Evolutionary conservation across 2,113 vertebrate genomes (phyloP), one percentile per base, ranked within the genome.

Genomic region (Zeus faber): DNA sequence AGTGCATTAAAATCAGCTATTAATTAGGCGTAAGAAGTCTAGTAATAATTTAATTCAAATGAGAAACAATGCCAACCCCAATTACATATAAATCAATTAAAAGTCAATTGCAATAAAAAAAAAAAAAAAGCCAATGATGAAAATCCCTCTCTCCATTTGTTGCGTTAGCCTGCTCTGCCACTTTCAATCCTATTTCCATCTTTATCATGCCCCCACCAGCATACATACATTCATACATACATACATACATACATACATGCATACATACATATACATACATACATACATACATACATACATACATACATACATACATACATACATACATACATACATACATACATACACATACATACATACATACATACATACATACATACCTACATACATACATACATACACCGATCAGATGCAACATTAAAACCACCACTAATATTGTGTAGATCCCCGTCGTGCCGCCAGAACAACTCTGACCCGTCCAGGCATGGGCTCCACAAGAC

Each of bases 271-370:
- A 41, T 14, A 41, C 13, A 5, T 14, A 3, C 37, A 40, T 18
- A 46, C 44, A 46, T 9, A 46, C 44, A 46, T 9, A 46, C 44
- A 46, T 8, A 1, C 44, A 46, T 21, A 22, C 44, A 21, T 21
- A 22, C 20, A 46, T 9, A 46, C 18, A 22, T 2, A 23, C 18
- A 22, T 14, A 46, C 20, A 46, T 7, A 22, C 18, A 22, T 23
- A 22, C 21, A 18, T 14, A 22, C 6, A 31, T 11, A 31, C 29
- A 31, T 11, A 31, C 29, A 31, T 1, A 31, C 29, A 31, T 1
- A 31, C 29, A 31, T 1, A 2, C 29, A 31, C 29, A 31, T 11
- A 31, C 29, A 31, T 11, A 31, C 2, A 31, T 11, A 31, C 29
- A 31, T 11, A 31, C 29, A 31, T 11, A 31, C 29, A 31, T 11